phyloP scores from a whole-genome alignment of 2,113 vertebrate genomes.

The Psephotus haematonotus region DNA sequence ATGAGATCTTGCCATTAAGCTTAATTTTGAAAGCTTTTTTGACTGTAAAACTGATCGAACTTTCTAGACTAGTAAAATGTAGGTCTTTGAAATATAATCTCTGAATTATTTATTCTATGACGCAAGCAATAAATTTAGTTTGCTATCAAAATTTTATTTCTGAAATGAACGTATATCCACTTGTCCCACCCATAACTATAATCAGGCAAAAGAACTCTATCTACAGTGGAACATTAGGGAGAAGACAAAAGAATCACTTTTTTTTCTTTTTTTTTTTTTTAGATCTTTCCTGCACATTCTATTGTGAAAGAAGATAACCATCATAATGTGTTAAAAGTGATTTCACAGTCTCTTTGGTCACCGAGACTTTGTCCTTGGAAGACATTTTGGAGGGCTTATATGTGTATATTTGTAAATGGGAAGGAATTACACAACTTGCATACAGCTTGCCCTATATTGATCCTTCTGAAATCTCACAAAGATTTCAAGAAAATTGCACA shows the following conservation, averaged over 20 bases:
- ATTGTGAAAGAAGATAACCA: not conserved
- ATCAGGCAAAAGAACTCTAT: not conserved
- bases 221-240: not conserved
- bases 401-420: not conserved
- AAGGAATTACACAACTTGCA: not conserved
- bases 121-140: not conserved
- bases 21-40: not conserved
- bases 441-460: not conserved
- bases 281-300: not conserved
- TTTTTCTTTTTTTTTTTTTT: not conserved
- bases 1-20: not conserved
- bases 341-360: not conserved
- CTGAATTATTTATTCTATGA: not conserved
- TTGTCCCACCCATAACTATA: not conserved
- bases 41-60: not conserved
- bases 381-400: not conserved
- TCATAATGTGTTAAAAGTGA: not conserved
- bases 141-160: not conserved
- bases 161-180: not conserved
- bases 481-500: not conserved
- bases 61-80: not conserved
- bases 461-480: not conserved
- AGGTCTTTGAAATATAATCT: not conserved
- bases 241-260: not conserved
- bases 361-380: not conserved